Evolutionary conservation across 2,797 vertebrate species (phyloP), one percentile per base, ranked within the genome.

Genomic region (Gambelia wislizenii): DNA sequence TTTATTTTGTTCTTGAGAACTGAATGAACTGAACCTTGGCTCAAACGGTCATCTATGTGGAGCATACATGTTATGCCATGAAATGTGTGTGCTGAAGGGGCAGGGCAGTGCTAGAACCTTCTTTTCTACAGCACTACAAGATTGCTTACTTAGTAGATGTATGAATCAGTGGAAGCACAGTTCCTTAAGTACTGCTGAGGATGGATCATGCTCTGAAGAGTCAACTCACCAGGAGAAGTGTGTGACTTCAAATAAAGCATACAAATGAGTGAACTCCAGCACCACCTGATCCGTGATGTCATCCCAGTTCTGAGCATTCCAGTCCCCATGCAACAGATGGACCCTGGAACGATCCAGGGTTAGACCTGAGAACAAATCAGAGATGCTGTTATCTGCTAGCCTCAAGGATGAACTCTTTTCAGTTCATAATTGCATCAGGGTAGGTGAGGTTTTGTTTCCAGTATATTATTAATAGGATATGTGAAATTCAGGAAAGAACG

Each of bases 201-300:
- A 1, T 30, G 87, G 88, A 54, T 39, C 33, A 74, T 82, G 27
- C 13, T 86, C 2, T 9, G 20, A 27, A 3, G 30, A 14, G 25
- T 49, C 87, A 44, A 94, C 98, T 98, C 93, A 99, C 99, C 99
- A 99, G 89, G 99, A 99, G 95, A 99, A 99, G 94, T 98, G 98
- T 6, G 97, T 98, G 92, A 99, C 97, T 95, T 98, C 98, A 97
- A 99, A 99, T 92, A 98, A 91, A 0, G 98, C 98, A 12, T 98
- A 99, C 72, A 99, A 93, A 89, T 99, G 98, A 2, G 98, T 98
- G 93, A 99, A 96, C 77, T 97, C 96, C 91, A 99, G 96, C n/a
- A 95, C 97, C 94, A 98, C 98, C 91, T 99, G 97, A 6, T 96
- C 90, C 0, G 99, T 99, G 91, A 99, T 97, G 94, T 99, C 99